phyloP scores from a whole-genome alignment of 2,888 invertebrate genomes.

The Eulithis testata region DNA sequence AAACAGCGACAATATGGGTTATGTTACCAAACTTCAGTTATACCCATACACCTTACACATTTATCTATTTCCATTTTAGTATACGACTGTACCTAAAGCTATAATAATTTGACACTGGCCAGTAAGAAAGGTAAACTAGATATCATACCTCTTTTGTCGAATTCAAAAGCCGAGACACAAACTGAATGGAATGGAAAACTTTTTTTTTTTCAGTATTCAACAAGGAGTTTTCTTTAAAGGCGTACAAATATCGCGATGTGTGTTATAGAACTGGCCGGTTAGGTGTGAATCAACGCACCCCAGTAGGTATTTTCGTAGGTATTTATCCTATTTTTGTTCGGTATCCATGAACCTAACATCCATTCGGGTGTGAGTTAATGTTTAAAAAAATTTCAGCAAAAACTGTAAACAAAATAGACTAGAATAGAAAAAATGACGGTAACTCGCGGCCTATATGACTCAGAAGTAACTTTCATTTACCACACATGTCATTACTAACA shows the following conservation, averaged over 20 bases:
- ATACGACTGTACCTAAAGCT: neutral
- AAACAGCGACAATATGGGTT: no score
- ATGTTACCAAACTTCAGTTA: no score
- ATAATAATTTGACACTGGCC: neutral
- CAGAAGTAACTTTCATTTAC: no score
- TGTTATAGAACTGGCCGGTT: constrained; percentile 65
- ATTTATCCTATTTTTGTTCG: constrained; percentile 22
- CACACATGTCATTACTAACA: no score
- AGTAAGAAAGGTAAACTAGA: neutral
- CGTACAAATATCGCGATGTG: constrained; percentile 64
- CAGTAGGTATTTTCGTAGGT: constrained; percentile 38
- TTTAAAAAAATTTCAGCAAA: constrained; percentile 40
- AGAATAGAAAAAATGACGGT: neutral
- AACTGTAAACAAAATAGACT: constrained; percentile 16
- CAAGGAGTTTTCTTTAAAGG: constrained; percentile 43
- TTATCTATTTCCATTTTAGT: neutral
- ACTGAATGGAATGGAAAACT: constrained; percentile 20
- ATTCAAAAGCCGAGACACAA: constrained; percentile 28
- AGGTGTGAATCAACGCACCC: constrained; percentile 68
- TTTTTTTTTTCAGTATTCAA: constrained; percentile 10
- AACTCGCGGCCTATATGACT: no score
- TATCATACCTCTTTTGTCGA: constrained; percentile 24
- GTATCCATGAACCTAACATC: constrained; percentile 62
- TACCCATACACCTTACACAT: no score
- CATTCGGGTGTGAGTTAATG: constrained; percentile 45